Conservation (phyloP, 2,888 invertebrate species). For the Calameuta filiformis region DNA sequence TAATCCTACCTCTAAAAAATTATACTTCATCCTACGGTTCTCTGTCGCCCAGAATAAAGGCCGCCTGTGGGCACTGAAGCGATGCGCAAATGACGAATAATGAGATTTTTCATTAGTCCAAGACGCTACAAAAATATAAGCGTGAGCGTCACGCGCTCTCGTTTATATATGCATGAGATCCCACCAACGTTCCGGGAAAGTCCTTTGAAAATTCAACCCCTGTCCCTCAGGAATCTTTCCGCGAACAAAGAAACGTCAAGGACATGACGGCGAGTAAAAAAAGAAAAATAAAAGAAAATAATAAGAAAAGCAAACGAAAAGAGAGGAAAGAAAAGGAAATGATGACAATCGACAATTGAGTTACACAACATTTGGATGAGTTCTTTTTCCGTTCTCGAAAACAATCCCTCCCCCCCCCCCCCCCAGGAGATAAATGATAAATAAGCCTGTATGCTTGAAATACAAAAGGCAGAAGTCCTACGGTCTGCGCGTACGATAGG, state of each 20-base stretch:
- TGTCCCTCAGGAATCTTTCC: background rate
- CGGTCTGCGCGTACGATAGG: too few species aligned
- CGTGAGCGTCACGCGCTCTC: background rate
- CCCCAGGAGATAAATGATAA: too few species aligned
- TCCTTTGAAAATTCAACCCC: background rate
- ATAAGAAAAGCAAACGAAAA: background rate
- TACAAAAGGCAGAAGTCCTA: background rate
- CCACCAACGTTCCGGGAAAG: background rate
- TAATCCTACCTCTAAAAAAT: background rate
- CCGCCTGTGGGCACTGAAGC: background rate
- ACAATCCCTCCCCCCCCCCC: too few species aligned
- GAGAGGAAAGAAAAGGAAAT: background rate
- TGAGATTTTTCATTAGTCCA: background rate
- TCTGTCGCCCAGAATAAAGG: background rate
- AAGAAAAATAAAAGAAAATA: background rate
- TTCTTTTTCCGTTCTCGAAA: background rate
- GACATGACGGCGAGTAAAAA: too few species aligned
- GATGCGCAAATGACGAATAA: background rate
- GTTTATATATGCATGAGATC: background rate
- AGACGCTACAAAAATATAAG: background rate
- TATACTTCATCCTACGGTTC: background rate
- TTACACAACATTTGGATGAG: background rate
- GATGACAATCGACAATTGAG: background rate
- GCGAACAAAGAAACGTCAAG: background rate
- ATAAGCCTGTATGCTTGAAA: background rate